Conservation (phyloP, 1,140 invertebrate genomes). For the Magallana gigas region DNA sequence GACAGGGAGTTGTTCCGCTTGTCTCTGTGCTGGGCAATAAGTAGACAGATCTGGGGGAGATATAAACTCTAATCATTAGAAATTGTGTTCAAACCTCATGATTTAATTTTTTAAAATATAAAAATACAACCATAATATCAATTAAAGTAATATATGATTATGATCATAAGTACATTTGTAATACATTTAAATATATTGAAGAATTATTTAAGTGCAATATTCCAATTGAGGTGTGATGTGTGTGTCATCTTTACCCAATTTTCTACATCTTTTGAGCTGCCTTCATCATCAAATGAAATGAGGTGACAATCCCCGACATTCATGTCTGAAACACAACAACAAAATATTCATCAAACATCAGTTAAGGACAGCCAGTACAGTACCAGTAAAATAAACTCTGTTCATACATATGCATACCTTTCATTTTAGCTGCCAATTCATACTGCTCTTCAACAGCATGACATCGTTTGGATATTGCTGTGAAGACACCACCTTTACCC, state of each 20-base stretch:
- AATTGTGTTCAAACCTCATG: too few species aligned
- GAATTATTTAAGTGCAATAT: background rate
- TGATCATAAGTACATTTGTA: background rate
- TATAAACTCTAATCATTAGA: too few species aligned
- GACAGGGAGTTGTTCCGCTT: constrained; percentile 68
- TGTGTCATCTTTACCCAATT: constrained; percentile 57
- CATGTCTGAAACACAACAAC: constrained; percentile 67
- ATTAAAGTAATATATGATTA: background rate
- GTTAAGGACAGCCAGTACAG: too few species aligned
- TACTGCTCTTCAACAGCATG: constrained; percentile 71
- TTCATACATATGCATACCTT: constrained; percentile 63
- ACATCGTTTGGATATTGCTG: constrained; percentile 71
- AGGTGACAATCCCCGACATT: constrained; percentile 76
- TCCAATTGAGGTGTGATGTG: background rate
- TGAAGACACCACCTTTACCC: constrained; percentile 77
- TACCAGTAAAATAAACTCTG: too few species aligned
- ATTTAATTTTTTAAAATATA: too few species aligned
- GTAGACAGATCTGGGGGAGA: constrained; percentile 68
- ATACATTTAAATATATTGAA: background rate
- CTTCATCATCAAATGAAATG: constrained; percentile 64
- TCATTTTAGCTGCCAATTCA: constrained; percentile 74
- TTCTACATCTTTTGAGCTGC: constrained; percentile 47
- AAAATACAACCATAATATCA: too few species aligned
- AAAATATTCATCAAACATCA: background rate
- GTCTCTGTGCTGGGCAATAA: constrained; percentile 76